A percentile compares a stretch with the other conserved stretches of the same genome.
phyloP scores from a whole-genome alignment of 1,140 invertebrate species.

The Copidosoma floridanum region DNA sequence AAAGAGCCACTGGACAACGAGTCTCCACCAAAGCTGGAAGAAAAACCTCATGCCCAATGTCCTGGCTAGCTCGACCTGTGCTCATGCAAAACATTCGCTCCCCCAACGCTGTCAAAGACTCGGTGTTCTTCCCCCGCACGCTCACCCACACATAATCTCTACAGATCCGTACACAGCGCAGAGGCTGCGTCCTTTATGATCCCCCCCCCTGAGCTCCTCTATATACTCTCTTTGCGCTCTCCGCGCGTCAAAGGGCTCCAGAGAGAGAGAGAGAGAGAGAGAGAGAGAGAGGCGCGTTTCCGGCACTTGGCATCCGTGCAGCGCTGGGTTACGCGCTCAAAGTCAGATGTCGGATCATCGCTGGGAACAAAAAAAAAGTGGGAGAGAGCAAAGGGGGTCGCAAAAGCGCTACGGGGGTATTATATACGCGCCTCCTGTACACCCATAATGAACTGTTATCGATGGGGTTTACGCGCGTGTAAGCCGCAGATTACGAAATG shows the following conservation, averaged over 20 bases:
- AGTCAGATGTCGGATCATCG: no score
- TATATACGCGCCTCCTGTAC: not conserved
- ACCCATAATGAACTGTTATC: constrained; percentile 23
- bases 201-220: not conserved
- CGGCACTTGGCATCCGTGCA: constrained; percentile 9
- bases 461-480: constrained; percentile 1
- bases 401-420: not conserved
- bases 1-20: no score
- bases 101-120: no score
- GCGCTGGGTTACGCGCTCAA: not conserved
- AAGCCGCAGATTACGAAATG: constrained; percentile 9
- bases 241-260: constrained; percentile 8
- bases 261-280: no score
- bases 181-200: constrained; percentile 6
- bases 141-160: no score
- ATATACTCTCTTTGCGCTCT: not conserved
- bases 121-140: no score
- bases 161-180: no score
- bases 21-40: no score
- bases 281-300: constrained; percentile 6
- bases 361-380: not conserved
- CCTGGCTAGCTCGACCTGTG: no score
- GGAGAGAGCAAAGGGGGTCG: not conserved
- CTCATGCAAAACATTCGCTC: no score
- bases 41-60: no score